A percentile compares a stretch with the other conserved stretches of the same genome.
Conservation (phyloP, 2,888 invertebrate species). For the Sarcophaga caerulescens region DNA sequence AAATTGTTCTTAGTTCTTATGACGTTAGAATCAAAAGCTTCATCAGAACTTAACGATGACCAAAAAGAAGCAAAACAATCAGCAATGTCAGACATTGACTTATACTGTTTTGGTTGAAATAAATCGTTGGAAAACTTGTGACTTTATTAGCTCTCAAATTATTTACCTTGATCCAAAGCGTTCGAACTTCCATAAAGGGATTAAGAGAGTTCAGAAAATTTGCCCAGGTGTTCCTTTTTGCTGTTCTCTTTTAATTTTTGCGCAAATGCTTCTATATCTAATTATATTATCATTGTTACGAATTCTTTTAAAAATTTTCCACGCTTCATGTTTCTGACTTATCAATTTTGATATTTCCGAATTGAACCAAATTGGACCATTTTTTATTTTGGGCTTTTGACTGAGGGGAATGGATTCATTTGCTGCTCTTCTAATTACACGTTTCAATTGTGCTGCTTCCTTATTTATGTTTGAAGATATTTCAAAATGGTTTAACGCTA, state of each 20-base stretch:
- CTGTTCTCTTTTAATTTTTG: no score
- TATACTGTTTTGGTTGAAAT: background rate
- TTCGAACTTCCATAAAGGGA: slow-evolving; percentile 16
- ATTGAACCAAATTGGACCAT: background rate
- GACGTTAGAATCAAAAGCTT: background rate
- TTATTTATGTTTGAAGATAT: no score
- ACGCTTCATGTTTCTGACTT: background rate
- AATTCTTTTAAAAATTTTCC: background rate
- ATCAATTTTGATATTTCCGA: background rate
- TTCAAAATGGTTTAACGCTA: no score
- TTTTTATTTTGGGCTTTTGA: background rate
- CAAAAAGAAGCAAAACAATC: slow-evolving; percentile 10
- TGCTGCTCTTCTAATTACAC: no score
- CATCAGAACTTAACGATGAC: slow-evolving; percentile 20
- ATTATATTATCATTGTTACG: background rate
- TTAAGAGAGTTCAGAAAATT: background rate
- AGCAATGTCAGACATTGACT: background rate
- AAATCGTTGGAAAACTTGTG: background rate
- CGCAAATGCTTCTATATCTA: no score
- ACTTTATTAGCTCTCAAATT: slow-evolving; percentile 3
- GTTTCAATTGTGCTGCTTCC: no score
- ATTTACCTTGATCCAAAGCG: background rate
- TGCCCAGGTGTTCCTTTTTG: background rate
- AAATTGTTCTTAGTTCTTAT: no score
- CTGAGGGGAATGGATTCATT: no score